Evolutionary conservation across 2,888 invertebrate genomes (phyloP).

Genomic region (Clitarchus hookeri): DNA sequence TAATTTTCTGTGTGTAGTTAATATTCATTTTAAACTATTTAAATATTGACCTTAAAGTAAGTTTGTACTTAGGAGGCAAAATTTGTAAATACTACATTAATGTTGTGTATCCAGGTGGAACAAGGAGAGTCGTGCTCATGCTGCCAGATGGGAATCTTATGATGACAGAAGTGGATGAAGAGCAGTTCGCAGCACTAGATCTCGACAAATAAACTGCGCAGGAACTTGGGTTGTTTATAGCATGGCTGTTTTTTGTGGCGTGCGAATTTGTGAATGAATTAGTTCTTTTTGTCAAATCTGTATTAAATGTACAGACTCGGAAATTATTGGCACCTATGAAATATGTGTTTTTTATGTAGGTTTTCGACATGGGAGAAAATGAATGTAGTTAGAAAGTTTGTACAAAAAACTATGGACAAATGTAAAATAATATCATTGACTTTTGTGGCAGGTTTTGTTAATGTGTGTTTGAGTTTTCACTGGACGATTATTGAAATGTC

Average conservation of each 20-base stretch:
- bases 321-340: neutral
- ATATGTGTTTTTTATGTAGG: neutral
- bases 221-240: neutral
- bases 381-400: neutral
- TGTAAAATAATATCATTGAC: neutral
- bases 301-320: neutral
- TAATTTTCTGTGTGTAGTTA: too few species aligned
- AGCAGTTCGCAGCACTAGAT: conserved; percentile 75
- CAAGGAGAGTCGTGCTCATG: conserved; percentile 79
- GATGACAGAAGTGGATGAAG: conserved; percentile 86
- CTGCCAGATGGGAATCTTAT: conserved; percentile 84
- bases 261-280: neutral
- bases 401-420: conserved; percentile 5
- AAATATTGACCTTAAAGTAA: conserved; percentile 21
- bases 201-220: conserved; percentile 46
- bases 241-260: neutral
- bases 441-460: neutral
- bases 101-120: conserved; percentile 66
- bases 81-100: neutral
- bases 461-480: neutral
- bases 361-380: neutral
- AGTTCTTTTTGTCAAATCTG: neutral
- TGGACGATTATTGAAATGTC: neutral
- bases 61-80: neutral
- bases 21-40: conserved; percentile 15